Evolutionary conservation across 2,113 vertebrate species (phyloP).

Genomic region (Pachyramphus minor): DNA sequence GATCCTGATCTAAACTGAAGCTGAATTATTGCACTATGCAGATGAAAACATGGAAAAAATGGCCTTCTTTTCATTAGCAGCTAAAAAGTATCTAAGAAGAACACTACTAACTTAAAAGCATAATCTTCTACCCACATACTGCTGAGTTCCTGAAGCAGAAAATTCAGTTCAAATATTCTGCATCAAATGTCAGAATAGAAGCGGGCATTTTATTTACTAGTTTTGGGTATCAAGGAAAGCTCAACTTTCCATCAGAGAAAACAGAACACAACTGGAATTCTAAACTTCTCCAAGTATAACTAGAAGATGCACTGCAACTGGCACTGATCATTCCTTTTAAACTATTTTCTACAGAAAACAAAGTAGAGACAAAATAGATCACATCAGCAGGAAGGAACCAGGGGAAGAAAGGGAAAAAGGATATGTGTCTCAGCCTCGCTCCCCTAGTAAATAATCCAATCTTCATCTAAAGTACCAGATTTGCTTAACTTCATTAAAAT

Average conservation of each 20-base stretch:
- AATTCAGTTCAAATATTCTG: neutral
- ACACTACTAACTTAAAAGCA: neutral
- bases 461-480: neutral
- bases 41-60: neutral
- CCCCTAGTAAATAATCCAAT: neutral
- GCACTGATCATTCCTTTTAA: neutral
- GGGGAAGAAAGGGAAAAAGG: neutral
- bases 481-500: neutral
- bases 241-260: neutral
- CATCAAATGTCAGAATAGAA: neutral
- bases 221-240: neutral
- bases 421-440: neutral
- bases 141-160: neutral
- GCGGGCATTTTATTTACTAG: neutral
- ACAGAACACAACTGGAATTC: neutral
- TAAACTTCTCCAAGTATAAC: neutral
- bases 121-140: neutral
- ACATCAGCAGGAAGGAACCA: neutral
- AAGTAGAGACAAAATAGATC: neutral
- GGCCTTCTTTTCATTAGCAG: neutral
- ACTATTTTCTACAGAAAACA: neutral
- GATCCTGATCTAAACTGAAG: neutral
- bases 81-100: neutral
- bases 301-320: neutral
- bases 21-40: neutral